phyloP scores from a whole-genome alignment of 2,113 vertebrate species.

The Heliornis fulica region DNA sequence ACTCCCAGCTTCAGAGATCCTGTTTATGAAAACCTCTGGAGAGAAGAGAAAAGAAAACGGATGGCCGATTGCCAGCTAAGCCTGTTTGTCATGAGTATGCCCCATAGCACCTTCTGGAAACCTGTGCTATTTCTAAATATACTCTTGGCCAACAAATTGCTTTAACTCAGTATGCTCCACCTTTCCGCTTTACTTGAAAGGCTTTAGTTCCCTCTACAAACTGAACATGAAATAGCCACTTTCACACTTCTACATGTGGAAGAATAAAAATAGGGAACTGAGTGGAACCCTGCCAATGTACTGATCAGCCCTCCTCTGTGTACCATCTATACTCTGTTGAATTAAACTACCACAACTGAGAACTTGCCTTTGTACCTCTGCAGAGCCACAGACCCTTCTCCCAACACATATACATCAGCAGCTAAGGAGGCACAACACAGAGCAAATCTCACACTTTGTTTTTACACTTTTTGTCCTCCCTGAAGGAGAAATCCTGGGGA shows the following conservation, averaged over 20 bases:
- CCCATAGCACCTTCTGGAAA: not conserved
- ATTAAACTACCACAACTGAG: not conserved
- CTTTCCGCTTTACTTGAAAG: not conserved
- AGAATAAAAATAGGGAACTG: not conserved
- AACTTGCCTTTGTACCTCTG: not conserved
- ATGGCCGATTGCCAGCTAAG: not conserved
- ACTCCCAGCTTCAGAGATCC: not conserved
- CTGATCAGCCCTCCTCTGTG: not conserved
- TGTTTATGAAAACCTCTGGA: constrained; percentile 2
- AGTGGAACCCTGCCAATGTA: not conserved
- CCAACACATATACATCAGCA: fast-evolving
- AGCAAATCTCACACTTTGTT: not conserved
- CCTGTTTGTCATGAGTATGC: not conserved
- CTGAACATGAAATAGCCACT: not conserved
- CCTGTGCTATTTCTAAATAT: not conserved
- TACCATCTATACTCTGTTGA: not conserved
- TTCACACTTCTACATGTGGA: not conserved
- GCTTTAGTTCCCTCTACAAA: not conserved
- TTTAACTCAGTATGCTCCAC: not conserved
- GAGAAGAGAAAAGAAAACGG: constrained; percentile 8
- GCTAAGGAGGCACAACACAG: not conserved
- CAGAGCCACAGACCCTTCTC: not conserved
- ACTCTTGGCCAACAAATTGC: not conserved
- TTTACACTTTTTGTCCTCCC: not conserved
- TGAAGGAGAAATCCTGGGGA: not conserved